phyloP scores from a whole-genome alignment of 1,140 invertebrate genomes.

The Oedothorax gibbosus region DNA sequence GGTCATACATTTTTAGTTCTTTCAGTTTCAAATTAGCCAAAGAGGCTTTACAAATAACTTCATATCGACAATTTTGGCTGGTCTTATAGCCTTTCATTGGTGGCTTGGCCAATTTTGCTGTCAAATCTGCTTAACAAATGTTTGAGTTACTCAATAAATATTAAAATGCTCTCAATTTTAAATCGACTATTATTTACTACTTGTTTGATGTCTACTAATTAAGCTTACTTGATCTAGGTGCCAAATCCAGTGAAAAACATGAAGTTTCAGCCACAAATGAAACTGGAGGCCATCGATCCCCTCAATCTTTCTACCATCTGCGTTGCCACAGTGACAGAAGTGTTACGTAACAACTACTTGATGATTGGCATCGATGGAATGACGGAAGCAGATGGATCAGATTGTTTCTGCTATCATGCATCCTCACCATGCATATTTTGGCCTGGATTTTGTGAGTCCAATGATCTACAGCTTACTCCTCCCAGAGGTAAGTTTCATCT shows the following conservation, averaged over 20 bases:
- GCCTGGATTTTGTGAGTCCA: conserved; percentile 89
- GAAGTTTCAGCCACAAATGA: conserved; percentile 89
- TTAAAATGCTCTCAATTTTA: too few relatives aligned
- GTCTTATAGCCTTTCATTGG: too few relatives aligned
- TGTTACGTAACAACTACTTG: conserved; percentile 90
- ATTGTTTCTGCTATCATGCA: conserved; percentile 97
- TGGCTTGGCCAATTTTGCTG: too few relatives aligned
- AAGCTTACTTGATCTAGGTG: conserved; percentile 8
- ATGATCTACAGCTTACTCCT: conserved; percentile 86
- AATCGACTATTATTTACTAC: too few relatives aligned
- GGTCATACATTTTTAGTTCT: too few relatives aligned
- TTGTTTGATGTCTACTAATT: too few relatives aligned
- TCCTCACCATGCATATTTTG: conserved; percentile 95
- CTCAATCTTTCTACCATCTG: conserved; percentile 94
- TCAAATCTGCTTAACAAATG: too few relatives aligned
- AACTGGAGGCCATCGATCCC: conserved; percentile 96
- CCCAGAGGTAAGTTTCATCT: conserved; percentile 75
- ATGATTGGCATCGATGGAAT: conserved; percentile 96
- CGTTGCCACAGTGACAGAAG: conserved; percentile 93
- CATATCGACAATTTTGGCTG: too few relatives aligned
- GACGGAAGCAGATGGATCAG: conserved; percentile 82
- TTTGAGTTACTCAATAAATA: too few relatives aligned
- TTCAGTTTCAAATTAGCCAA: too few relatives aligned
- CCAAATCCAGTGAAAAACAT: conserved; percentile 43
- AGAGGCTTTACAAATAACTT: too few relatives aligned